A percentile compares a stretch with the other conserved stretches of the same genome.
Evolutionary conservation across 2,113 vertebrate species (phyloP).

Genomic region (Myodes glareolus): DNA sequence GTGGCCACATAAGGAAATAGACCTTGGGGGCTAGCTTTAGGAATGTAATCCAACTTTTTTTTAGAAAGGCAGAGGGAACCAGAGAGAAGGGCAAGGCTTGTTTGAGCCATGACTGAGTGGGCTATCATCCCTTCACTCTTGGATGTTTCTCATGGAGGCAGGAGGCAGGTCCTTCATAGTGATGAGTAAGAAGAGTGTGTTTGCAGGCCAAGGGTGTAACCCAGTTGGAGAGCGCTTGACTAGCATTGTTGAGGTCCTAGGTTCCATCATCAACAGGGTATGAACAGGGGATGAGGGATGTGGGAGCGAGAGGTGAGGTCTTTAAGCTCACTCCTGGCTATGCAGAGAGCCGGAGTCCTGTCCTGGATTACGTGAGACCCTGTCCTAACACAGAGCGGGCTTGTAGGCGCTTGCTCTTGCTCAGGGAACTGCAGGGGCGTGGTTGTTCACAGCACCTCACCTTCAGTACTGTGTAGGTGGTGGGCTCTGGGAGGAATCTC

Average conservation of each 20-base stretch:
- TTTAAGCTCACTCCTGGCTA: neutral
- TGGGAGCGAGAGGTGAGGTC: neutral
- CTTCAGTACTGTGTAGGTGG: constrained; percentile 93
- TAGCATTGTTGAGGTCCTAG: neutral
- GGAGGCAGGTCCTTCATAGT: constrained; percentile 94
- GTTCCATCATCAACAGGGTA: neutral
- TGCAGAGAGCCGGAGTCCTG: neutral
- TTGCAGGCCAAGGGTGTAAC: neutral
- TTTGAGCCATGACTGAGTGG: too few species aligned
- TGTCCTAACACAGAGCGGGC: constrained; percentile 56
- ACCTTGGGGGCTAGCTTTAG: too few species aligned
- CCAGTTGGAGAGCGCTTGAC: neutral
- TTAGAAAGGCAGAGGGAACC: too few species aligned
- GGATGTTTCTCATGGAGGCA: constrained; percentile 90
- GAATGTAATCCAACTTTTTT: too few species aligned
- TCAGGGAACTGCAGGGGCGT: constrained; percentile 92
- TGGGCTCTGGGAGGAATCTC: constrained; percentile 95
- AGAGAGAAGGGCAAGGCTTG: too few species aligned
- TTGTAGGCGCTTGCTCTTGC: constrained; percentile 92
- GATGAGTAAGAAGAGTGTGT: constrained; percentile 65
- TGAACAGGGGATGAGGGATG: neutral
- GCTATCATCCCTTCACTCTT: constrained; percentile 78
- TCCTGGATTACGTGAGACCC: neutral
- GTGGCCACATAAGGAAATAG: too few species aligned
- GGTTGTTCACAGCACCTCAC: constrained; percentile 88